Evolutionary conservation across 1,140 invertebrate genomes (phyloP).

Genomic region (Drosophila pallidifrons): DNA sequence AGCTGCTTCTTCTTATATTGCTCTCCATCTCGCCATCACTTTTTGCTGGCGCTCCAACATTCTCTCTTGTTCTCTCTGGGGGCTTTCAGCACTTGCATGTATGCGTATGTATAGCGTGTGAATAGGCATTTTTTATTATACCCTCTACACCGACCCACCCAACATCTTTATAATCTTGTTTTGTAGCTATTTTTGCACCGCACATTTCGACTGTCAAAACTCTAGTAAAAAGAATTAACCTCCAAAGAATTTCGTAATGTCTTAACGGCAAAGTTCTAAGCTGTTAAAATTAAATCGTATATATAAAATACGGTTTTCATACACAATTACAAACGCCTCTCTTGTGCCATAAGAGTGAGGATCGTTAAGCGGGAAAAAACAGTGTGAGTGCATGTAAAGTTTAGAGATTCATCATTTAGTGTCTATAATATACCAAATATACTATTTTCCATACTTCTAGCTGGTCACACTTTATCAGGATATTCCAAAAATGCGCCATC

Average conservation of each 20-base stretch:
- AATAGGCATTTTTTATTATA: neutral
- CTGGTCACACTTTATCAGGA: neutral
- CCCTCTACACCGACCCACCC: slow-evolving; percentile 3
- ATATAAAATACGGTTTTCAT: too few species aligned
- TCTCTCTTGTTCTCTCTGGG: slow-evolving; percentile 36
- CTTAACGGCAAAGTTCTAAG: too few species aligned
- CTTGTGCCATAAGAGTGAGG: neutral
- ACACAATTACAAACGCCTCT: too few species aligned
- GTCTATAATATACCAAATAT: neutral
- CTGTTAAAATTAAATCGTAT: too few species aligned
- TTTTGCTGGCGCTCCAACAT: slow-evolving; percentile 38
- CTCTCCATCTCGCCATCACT: slow-evolving; percentile 48
- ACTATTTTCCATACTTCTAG: neutral
- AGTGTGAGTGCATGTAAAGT: neutral
- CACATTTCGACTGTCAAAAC: too few species aligned
- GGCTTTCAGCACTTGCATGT: neutral
- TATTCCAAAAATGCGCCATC: neutral
- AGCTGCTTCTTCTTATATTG: slow-evolving; percentile 14
- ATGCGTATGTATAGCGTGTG: slow-evolving; percentile 5
- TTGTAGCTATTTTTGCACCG: too few species aligned
- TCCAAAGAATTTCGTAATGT: too few species aligned
- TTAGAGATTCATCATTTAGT: neutral
- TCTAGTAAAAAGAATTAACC: too few species aligned
- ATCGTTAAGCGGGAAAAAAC: neutral
- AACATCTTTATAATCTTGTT: neutral